phyloP scores from a whole-genome alignment of 2,113 vertebrate species.

The Sprattus sprattus region DNA sequence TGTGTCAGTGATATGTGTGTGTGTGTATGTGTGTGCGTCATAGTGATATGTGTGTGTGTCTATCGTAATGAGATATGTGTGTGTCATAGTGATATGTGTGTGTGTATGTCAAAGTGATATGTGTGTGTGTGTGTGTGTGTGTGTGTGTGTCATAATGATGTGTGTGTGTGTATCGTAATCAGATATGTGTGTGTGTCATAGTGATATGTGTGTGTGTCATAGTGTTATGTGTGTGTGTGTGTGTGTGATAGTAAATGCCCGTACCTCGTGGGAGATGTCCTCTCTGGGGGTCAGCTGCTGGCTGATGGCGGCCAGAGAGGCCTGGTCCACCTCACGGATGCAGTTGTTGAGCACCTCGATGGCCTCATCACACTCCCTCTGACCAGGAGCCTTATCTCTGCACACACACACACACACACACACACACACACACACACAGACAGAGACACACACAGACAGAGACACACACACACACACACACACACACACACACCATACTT shows the following conservation, averaged over 20 bases:
- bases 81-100: background rate
- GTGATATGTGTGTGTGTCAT: too few relatives aligned
- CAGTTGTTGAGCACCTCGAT: conserved; percentile 90
- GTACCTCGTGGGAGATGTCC: conserved; percentile 94
- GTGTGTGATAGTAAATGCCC: background rate
- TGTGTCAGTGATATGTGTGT: too few relatives aligned
- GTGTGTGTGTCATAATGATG: too few relatives aligned
- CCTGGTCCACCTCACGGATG: conserved; percentile 93
- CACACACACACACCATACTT: background rate
- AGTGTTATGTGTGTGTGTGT: too few relatives aligned
- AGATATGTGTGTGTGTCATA: conserved; percentile 39
- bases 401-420: conserved; percentile 17
- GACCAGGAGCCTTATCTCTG: conserved; percentile 97
- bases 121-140: background rate
- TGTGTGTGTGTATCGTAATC: too few relatives aligned
- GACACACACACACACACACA: too few relatives aligned
- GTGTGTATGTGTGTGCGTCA: too few relatives aligned
- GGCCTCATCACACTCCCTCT: conserved; percentile 91
- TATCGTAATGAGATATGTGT: too few relatives aligned
- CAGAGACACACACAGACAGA: background rate
- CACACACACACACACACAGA: background rate
- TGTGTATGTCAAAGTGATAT: too few relatives aligned
- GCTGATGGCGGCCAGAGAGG: conserved; percentile 92
- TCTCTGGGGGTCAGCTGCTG: conserved; percentile 91
- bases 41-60: too few relatives aligned